A percentile compares a stretch with the other conserved stretches of the same genome.
Conservation (phyloP, 2,797 vertebrate genomes). For the Lagodon rhomboides region DNA sequence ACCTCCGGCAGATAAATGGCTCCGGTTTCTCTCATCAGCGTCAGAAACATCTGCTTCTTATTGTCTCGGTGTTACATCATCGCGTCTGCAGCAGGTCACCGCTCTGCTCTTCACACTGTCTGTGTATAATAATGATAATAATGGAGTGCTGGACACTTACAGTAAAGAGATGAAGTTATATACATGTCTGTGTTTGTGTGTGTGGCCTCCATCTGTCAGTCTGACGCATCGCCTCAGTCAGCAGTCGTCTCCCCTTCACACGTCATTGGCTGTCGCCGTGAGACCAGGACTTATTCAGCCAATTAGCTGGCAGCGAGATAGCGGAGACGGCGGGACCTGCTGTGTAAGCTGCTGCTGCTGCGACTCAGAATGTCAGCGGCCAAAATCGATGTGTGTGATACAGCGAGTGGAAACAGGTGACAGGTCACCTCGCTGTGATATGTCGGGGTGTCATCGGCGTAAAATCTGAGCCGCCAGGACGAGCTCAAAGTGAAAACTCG, state of each 20-base stretch:
- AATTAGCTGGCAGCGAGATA: conserved; percentile 53
- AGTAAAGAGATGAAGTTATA: not conserved
- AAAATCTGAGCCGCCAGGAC: not conserved
- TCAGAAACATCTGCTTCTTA: conserved; percentile 47
- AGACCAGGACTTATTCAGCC: conserved; percentile 61
- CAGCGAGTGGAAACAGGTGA: not conserved
- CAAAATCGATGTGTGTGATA: conserved; percentile 18
- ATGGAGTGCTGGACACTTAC: too few species aligned
- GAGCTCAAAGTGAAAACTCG: not conserved
- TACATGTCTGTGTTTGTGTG: not conserved
- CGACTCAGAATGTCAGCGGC: conserved; percentile 52
- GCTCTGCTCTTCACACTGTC: conserved; percentile 21
- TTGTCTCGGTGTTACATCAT: conserved; percentile 19
- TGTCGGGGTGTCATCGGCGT: not conserved
- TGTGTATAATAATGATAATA: too few species aligned
- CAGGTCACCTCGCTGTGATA: not conserved
- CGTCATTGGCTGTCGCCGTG: conserved; percentile 44
- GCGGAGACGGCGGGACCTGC: conserved; percentile 19
- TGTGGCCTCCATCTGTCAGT: conserved; percentile 44
- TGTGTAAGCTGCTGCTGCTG: conserved; percentile 34
- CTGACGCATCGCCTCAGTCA: conserved; percentile 35
- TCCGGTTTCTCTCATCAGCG: conserved; percentile 40
- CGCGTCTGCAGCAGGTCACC: conserved; percentile 35
- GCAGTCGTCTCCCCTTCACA: conserved; percentile 53
- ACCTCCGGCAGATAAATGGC: conserved; percentile 31